Conservation (phyloP, 2,797 vertebrate genomes). For the Melanogrammus aeglefinus region DNA sequence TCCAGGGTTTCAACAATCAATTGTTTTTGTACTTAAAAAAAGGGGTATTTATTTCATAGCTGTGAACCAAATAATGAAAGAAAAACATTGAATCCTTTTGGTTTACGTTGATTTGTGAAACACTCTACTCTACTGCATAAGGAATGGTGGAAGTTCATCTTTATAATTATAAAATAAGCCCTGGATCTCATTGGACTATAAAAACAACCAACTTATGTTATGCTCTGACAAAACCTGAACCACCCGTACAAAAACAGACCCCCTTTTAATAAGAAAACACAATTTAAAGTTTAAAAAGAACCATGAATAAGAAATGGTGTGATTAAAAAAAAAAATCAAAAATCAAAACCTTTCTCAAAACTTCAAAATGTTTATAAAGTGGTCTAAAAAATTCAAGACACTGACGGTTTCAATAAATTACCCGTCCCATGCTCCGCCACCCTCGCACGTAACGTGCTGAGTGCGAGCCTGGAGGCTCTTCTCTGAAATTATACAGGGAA, state of each 20-base stretch:
- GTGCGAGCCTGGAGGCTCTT: conserved; percentile 56
- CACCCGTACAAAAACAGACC: conserved; percentile 67
- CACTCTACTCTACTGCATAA: conserved; percentile 56
- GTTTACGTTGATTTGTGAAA: conserved; percentile 48
- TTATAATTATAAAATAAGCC: conserved; percentile 42
- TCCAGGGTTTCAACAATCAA: conserved; percentile 69
- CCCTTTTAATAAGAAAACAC: conserved; percentile 72
- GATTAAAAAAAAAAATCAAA: conserved; percentile 45
- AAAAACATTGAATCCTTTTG: conserved; percentile 48
- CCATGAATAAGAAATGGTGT: conserved; percentile 60
- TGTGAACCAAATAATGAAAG: conserved; percentile 24
- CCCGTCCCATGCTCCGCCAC: conserved; percentile 49
- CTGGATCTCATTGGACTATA: conserved; percentile 59
- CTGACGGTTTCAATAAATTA: conserved; percentile 73
- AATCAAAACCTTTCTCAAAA: conserved; percentile 64
- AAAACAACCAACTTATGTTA: conserved; percentile 54
- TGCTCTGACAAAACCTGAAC: conserved; percentile 53
- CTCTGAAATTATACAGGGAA: conserved; percentile 64
- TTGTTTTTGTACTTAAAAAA: conserved; percentile 46
- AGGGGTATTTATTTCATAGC: conserved; percentile 46
- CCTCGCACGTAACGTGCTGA: conserved; percentile 30
- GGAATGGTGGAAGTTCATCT: conserved; percentile 72
- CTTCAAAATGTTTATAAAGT: conserved; percentile 69
- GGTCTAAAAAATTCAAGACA: conserved; percentile 76
- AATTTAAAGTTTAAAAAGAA: conserved; percentile 65